Conservation (phyloP, 2,113 vertebrate species). For the Shinisaurus crocodilurus region DNA sequence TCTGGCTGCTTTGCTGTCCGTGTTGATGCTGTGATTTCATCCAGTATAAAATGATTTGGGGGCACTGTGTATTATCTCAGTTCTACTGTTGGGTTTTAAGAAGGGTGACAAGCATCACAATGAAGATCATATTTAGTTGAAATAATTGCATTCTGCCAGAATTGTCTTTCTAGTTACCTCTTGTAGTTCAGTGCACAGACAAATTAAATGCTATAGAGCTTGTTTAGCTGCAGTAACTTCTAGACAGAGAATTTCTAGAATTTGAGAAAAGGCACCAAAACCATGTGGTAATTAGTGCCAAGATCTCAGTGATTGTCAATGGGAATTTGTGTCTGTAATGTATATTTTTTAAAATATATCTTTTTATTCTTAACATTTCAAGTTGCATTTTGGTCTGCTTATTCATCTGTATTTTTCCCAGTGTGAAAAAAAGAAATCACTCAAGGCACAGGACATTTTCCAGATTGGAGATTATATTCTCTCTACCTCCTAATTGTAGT, state of each 20-base stretch:
- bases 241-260: background rate
- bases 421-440: background rate
- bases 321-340: background rate
- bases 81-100: background rate
- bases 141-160: conserved; percentile 36
- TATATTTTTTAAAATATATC: conserved; percentile 6
- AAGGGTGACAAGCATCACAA: background rate
- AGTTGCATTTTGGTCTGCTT: background rate
- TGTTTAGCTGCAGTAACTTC: conserved; percentile 2
- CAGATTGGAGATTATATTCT: background rate
- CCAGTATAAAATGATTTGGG: background rate
- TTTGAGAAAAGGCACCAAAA: background rate
- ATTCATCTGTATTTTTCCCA: conserved; percentile 5
- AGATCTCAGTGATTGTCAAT: background rate
- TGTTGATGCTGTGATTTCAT: background rate
- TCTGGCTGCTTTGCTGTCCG: background rate
- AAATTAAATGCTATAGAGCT: background rate
- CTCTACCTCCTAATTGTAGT: background rate
- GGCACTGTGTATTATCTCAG: background rate
- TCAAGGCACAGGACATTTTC: conserved; percentile 37
- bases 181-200: background rate
- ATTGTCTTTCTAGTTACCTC: conserved; percentile 8
- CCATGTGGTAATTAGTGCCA: background rate
- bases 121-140: background rate
- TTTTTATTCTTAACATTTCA: background rate